These are phyloP conservation scores for Drosophila yakuba DNA, from an alignment of 1,140 invertebrate genomes.

Conservation along the genomic window DNA sequence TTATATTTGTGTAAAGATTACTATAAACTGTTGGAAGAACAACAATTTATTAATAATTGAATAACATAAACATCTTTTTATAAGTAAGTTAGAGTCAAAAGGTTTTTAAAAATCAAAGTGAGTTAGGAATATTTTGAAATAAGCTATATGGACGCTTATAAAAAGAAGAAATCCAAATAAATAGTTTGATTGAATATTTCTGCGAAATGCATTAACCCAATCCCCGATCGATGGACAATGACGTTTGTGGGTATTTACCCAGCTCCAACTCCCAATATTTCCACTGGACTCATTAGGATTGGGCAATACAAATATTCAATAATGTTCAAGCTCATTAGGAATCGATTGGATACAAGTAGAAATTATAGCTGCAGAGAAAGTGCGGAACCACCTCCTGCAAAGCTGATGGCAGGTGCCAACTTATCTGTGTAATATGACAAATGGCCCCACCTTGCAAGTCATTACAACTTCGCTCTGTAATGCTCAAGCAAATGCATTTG, in stretches of 20 bases:
- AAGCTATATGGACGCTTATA: too few species aligned
- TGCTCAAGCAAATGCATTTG: conserved; percentile 26
- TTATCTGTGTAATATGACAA: conserved; percentile 53
- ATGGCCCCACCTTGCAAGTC: conserved; percentile 30
- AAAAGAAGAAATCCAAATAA: neutral
- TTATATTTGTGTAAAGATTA: too few species aligned
- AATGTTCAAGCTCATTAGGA: conserved; percentile 48
- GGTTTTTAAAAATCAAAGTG: too few species aligned
- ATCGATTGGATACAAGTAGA: conserved; percentile 24
- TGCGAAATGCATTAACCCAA: neutral
- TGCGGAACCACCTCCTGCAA: neutral
- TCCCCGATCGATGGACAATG: conserved; percentile 22
- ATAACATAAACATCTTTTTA: too few species aligned
- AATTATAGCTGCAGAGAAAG: neutral
- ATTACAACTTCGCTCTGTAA: conserved; percentile 23
- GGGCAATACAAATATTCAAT: conserved; percentile 51
- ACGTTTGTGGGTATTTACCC: conserved; percentile 12
- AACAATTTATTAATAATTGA: too few species aligned
- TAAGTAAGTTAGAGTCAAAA: too few species aligned
- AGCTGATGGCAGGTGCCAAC: conserved; percentile 32
- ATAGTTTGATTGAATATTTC: too few species aligned
- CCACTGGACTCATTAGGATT: conserved; percentile 15
- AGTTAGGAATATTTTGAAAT: too few species aligned
- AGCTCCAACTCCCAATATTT: conserved; percentile 13
- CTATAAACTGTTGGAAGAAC: too few species aligned